Conservation (phyloP, 2,797 vertebrate species). For the Spinus pinus region DNA sequence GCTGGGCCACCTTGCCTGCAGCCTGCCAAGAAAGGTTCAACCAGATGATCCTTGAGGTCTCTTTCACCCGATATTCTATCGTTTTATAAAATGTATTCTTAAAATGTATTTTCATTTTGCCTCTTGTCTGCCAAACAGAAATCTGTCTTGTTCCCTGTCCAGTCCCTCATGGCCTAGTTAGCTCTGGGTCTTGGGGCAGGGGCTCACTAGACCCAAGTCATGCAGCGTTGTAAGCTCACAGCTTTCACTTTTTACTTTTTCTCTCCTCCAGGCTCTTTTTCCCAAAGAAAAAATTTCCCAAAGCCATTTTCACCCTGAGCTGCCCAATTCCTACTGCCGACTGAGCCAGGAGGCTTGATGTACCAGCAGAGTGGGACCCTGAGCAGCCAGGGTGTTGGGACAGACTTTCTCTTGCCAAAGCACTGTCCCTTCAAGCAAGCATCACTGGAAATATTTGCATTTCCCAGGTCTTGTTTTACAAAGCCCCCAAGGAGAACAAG, state of each 20-base stretch:
- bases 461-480: background rate
- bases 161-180: background rate
- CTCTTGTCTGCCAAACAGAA: background rate
- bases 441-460: background rate
- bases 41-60: background rate
- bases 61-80: background rate
- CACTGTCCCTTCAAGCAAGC: fast-evolving
- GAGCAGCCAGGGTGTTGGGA: background rate
- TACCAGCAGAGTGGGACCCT: background rate
- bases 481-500: background rate
- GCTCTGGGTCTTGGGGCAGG: background rate
- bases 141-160: background rate
- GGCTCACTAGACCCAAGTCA: background rate
- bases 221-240: background rate
- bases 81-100: background rate
- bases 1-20: background rate
- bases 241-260: background rate
- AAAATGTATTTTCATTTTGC: background rate
- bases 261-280: background rate
- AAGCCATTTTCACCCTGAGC: background rate
- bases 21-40: fast-evolving
- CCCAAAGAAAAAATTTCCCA: background rate
- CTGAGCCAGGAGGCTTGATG: background rate
- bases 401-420: background rate
- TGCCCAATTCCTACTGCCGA: background rate